Conservation (phyloP, 2,888 invertebrate species). For the Caradrina kadenii region DNA sequence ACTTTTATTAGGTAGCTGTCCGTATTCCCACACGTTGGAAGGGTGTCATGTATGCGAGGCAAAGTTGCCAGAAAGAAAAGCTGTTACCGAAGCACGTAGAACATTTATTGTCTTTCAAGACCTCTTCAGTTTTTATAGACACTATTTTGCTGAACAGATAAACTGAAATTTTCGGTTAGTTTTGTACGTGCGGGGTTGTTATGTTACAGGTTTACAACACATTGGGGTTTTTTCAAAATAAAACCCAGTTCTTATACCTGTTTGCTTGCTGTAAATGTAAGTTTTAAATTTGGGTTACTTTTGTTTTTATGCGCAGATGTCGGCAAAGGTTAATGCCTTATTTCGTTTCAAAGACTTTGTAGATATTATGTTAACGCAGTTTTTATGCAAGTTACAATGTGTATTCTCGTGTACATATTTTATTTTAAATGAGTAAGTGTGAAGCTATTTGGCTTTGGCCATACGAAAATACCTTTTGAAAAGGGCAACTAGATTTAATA, state of each 20-base stretch:
- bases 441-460: no score
- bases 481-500: no score
- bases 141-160: constrained; percentile 38
- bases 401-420: no score
- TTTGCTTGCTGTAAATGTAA: background rate
- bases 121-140: constrained; percentile 32
- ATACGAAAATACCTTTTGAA: no score
- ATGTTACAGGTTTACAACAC: background rate
- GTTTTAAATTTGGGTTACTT: background rate
- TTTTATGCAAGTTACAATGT: no score
- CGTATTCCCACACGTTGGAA: constrained; percentile 36
- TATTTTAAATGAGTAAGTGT: no score
- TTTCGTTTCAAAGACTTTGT: no score
- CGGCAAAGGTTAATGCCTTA: background rate
- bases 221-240: background rate
- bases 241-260: background rate
- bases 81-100: constrained; percentile 49
- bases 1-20: constrained; percentile 32
- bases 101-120: constrained; percentile 51
- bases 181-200: constrained; percentile 25
- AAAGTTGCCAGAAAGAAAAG: constrained; percentile 6
- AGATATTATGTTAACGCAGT: no score
- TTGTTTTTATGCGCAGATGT: background rate
- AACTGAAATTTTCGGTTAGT: constrained; percentile 29
- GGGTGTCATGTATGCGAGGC: constrained; percentile 21